Evolutionary conservation across 2,888 invertebrate species (phyloP).

Genomic region (Smittia sp.): DNA sequence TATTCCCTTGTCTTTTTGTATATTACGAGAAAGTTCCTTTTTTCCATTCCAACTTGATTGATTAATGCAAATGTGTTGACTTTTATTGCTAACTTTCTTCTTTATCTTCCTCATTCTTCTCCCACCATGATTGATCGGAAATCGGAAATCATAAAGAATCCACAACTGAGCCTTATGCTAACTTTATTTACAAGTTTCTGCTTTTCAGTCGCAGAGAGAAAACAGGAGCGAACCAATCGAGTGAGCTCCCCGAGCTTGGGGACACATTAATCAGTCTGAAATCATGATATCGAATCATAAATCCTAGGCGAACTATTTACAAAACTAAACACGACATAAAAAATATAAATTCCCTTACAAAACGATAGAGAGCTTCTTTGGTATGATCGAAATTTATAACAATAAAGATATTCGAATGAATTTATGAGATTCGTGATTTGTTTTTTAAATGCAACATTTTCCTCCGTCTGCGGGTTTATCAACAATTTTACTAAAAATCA

Average conservation of each 20-base stretch:
- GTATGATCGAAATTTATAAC: constrained; percentile 34
- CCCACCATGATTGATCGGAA: constrained; percentile 1
- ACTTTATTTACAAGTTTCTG: not conserved
- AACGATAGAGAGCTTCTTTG: constrained; percentile 27
- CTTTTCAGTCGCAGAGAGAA: not conserved
- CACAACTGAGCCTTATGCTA: not conserved
- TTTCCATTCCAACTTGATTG: constrained; percentile 35
- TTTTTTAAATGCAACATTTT: constrained; percentile 39
- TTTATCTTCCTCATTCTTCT: constrained; percentile 1
- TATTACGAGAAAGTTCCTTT: too few relatives aligned
- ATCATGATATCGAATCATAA: constrained; percentile 31
- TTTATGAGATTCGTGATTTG: constrained; percentile 41
- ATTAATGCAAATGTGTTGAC: constrained; percentile 32
- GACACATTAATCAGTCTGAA: constrained; percentile 38
- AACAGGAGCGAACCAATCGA: not conserved
- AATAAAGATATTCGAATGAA: constrained; percentile 38
- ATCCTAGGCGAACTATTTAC: not conserved
- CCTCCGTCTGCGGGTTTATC: constrained; percentile 21
- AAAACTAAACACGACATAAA: constrained; percentile 15
- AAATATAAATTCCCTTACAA: constrained; percentile 16
- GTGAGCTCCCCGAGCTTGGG: not conserved
- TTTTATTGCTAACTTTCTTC: constrained; percentile 2
- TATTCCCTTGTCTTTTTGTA: constrained; percentile 26
- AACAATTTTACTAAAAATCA: constrained; percentile 21
- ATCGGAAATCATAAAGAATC: constrained; percentile 20